phyloP scores from a whole-genome alignment of 2,888 invertebrate genomes.

The Notodonta dromedarius region DNA sequence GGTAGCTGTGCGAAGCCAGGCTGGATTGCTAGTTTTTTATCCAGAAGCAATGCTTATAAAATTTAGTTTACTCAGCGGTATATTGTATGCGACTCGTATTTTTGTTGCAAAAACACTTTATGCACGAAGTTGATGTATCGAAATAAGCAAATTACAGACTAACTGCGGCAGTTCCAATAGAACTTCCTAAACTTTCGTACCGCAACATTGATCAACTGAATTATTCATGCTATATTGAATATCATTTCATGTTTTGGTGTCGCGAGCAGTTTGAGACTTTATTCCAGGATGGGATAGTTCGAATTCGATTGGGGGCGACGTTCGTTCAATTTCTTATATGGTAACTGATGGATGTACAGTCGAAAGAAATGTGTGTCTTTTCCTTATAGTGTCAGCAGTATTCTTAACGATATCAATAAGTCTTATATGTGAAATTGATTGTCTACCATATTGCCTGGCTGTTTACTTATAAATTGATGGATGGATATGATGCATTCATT shows the following conservation, averaged over 20 bases:
- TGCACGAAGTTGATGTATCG: conserved; percentile 15
- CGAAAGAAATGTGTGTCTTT: not conserved
- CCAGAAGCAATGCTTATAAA: not conserved
- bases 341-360: not conserved
- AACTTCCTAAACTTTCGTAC: conserved; percentile 29
- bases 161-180: conserved; percentile 13
- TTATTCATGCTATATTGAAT: conserved; percentile 21
- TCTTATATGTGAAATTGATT: not conserved
- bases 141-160: conserved; percentile 25
- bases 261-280: not conserved
- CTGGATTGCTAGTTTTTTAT: too few species aligned
- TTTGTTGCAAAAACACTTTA: conserved; percentile 18
- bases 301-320: not conserved
- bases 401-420: not conserved
- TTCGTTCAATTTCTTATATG: not conserved
- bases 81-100: conserved; percentile 1
- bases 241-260: not conserved
- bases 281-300: not conserved
- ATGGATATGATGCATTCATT: too few species aligned
- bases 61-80: not conserved
- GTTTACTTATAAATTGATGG: too few species aligned
- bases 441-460: not conserved
- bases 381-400: conserved; percentile 3
- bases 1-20: too few species aligned
- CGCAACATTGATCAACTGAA: conserved; percentile 24